Evolutionary conservation across 2,797 vertebrate species (phyloP).

Genomic region (Sebastes cheni): DNA sequence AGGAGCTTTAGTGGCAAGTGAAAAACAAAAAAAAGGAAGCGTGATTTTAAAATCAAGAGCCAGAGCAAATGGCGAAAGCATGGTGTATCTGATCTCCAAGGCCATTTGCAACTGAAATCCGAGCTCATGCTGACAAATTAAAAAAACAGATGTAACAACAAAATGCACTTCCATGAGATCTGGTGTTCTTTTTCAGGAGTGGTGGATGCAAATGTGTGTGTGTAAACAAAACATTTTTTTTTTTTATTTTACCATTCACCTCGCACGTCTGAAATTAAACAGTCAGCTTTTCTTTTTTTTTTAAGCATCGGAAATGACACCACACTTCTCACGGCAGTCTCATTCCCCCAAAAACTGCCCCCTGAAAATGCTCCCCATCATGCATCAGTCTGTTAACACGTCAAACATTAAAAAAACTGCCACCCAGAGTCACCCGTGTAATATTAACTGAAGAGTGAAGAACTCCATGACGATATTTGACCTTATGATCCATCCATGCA

Average conservation of each 20-base stretch:
- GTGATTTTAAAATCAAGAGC: constrained; percentile 56
- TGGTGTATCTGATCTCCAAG: constrained; percentile 50
- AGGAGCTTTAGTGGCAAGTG: constrained; percentile 60
- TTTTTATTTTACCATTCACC: constrained; percentile 37
- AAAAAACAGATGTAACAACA: constrained; percentile 54
- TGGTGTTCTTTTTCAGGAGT: constrained; percentile 52
- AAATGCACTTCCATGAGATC: constrained; percentile 74
- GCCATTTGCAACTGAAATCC: constrained; percentile 73
- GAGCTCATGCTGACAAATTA: constrained; percentile 73
- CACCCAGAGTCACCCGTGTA: constrained; percentile 31
- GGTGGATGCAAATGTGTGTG: constrained; percentile 63
- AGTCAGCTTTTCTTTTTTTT: constrained; percentile 26
- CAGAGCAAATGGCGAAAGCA: constrained; percentile 71
- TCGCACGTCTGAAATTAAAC: constrained; percentile 51
- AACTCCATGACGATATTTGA: constrained; percentile 37
- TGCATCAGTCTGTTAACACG: constrained; percentile 64
- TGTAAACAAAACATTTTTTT: constrained; percentile 35
- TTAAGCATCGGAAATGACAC: constrained; percentile 61
- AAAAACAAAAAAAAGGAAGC: constrained; percentile 36
- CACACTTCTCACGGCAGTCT: constrained; percentile 69
- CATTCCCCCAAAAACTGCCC: constrained; percentile 51
- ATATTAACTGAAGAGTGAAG: constrained; percentile 36
- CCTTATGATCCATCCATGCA: constrained; percentile 74
- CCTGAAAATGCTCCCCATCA: constrained; percentile 53
- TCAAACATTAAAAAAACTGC: constrained; percentile 29